Evolutionary conservation across 1,140 invertebrate genomes (phyloP), one percentile per base, ranked within the genome.

Genomic region (Drosophila novamexicana): DNA sequence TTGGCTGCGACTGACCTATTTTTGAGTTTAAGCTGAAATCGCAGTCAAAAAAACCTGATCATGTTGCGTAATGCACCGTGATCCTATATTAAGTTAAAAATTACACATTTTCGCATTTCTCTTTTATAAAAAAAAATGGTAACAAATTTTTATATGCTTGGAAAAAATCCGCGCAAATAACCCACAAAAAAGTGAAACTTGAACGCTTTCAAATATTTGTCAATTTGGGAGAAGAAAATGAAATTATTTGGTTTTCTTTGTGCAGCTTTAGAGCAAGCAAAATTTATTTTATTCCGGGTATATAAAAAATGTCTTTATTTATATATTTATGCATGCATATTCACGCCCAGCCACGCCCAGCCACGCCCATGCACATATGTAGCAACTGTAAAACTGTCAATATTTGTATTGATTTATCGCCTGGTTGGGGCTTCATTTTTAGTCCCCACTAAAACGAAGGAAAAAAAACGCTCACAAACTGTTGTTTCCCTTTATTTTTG

Each of bases 371-470:
- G 40, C 14, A 16, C 45, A 54, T 22, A 34, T 54, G 52, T 40
- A 61, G 29, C 47, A 64, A 49, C 68, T 64, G 68, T 71, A 75
- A 72, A 82, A 82, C 75, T 82, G 80, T 79, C 80, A 82, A 82
- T 79, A 71, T 75, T 65, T 79, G 61, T 83, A 82, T 82, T 82
- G 80, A 82, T 82, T 83, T 83, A 82, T 83, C 16, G 65, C 47
- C 34, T 14, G 62, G 37, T n/a, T 8, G 47, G 18, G 2, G 12
- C 2, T 52, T 36, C 49, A 7, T 10, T 54, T 37, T 54, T 2
- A 16, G n/a, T 36, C n/a, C 1, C 50, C 44, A 16, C 14, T 14
- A 70, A 66, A 56, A 49, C n/a, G 44, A 6, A 18, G 14, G 14
- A 18, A 52, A 34, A 49, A 58, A 18, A 10, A 6, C 7, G 22